phyloP scores from a whole-genome alignment of 2,113 vertebrate genomes.

The Isichthys henryi region DNA sequence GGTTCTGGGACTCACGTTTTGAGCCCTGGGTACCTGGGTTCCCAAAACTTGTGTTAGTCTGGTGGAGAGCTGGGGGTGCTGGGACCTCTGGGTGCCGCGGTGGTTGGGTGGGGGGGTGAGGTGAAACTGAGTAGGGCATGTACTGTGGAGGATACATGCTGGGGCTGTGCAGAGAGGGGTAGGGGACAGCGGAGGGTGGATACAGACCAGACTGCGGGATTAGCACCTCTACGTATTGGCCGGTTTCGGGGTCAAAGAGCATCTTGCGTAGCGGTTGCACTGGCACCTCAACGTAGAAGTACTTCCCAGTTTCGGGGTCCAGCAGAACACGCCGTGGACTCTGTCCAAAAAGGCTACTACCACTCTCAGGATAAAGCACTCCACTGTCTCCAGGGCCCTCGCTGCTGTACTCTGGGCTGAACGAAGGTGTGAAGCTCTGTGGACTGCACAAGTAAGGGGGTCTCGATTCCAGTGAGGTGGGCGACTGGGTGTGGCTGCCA shows the following conservation, averaged over 20 bases:
- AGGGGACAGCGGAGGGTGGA: constrained; percentile 66
- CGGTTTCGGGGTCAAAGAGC: constrained; percentile 85
- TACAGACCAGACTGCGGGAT: constrained; percentile 73
- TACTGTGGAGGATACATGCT: constrained; percentile 69
- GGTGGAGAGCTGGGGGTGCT: constrained; percentile 45
- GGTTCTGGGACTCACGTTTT: constrained; percentile 57
- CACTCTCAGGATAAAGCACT: constrained; percentile 54
- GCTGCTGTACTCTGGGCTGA: constrained; percentile 57
- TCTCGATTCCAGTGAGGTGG: constrained; percentile 48
- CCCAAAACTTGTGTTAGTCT: constrained; percentile 46
- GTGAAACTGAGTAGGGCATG: constrained; percentile 59
- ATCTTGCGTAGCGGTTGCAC: constrained; percentile 78
- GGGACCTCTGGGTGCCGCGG: constrained; percentile 55
- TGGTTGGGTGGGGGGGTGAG: constrained; percentile 53
- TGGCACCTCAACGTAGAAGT: constrained; percentile 81
- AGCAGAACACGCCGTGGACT: constrained; percentile 71
- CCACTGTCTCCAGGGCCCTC: constrained; percentile 46
- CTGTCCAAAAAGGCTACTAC: constrained; percentile 39
- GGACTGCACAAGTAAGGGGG: constrained; percentile 58
- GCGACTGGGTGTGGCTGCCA: constrained; percentile 50
- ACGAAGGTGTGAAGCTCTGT: constrained; percentile 50
- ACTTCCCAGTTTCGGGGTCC: constrained; percentile 87
- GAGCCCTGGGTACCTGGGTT: constrained; percentile 51
- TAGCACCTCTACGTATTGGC: constrained; percentile 88
- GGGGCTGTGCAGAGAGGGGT: constrained; percentile 55